phyloP scores from a whole-genome alignment of 2,888 invertebrate species.

The Callinectes sapidus region DNA sequence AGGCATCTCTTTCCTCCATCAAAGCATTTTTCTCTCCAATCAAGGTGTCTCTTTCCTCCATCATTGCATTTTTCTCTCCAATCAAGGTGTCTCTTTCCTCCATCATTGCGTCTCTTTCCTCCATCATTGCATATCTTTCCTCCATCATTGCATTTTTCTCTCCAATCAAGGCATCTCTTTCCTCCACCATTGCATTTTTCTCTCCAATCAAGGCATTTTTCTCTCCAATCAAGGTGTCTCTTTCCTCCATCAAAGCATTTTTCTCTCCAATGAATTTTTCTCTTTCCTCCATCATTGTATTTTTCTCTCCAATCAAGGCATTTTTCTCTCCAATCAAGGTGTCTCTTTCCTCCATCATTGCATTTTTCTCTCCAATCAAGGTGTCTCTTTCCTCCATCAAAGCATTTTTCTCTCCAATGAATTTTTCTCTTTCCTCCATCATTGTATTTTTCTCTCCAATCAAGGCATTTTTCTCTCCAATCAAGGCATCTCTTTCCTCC shows the following conservation, averaged over 20 bases:
- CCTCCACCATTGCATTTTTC: slow-evolving; percentile 14
- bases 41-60: neutral
- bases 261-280: neutral
- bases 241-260: neutral
- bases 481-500: neutral
- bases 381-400: neutral
- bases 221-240: neutral
- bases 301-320: neutral
- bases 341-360: neutral
- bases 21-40: neutral
- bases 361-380: neutral
- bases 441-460: neutral
- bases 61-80: slow-evolving; percentile 18
- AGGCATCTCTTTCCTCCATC: slow-evolving; percentile 2
- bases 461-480: neutral
- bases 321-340: neutral
- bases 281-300: neutral
- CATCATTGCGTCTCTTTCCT: neutral
- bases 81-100: slow-evolving; percentile 29
- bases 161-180: neutral
- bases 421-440: slow-evolving; percentile 39
- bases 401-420: neutral
- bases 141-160: slow-evolving; percentile 29
- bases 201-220: neutral
- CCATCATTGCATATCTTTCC: neutral